Base-by-base conservation (phyloP, 2,797 vertebrate genomes). In the Helicolenus hilgendorfi region DNA sequence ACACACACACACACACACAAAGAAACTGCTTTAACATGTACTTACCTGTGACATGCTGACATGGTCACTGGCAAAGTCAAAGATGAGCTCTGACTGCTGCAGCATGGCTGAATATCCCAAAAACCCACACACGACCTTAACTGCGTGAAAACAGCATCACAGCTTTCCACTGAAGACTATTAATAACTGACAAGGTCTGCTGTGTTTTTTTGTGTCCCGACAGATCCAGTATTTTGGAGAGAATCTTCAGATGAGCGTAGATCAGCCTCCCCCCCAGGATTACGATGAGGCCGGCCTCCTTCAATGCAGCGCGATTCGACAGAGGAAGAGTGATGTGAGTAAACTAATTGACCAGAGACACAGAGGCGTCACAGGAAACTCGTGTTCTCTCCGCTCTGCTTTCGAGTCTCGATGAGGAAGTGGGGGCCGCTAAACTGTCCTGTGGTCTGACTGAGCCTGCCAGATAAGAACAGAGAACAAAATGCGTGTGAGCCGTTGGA, bases 31-130 rank as follows among this genome's bases (percentile, higher is more conserved):
- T 20, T 5, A 3, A 31, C 9, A 5, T 60, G 73, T 55, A 87
- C 97, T 94, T 96, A 99, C 99, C 98, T 99, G 98, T 79, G 98
- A 97, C 85, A 98, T 96, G 94, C 97, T 98, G 91, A 98, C 98
- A 94, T 98, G 98, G 97, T 98, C 98, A 94, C 98, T 98, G 94
- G 98, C 98, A 94, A 98, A 99, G 86, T 99, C 98, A 97, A 99
- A 99, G 86, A 98, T 97, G 41, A 99, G 97, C 74, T 99, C 99
- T 93, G 98, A 98, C 97, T 98, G 98, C 94, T 98, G 98, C 69
- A 98, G 97, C 94, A 98, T 98, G 96, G 98, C 95, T 96, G 98
- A 96, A 96, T 97, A 96, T 97, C 96, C 97, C 92, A 95, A 96
- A 96, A 68, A 24, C 95, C 91, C 89, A 8, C 68, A 49, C 13